Conservation (phyloP, 2,113 vertebrate genomes). For the Varanus salvator region DNA sequence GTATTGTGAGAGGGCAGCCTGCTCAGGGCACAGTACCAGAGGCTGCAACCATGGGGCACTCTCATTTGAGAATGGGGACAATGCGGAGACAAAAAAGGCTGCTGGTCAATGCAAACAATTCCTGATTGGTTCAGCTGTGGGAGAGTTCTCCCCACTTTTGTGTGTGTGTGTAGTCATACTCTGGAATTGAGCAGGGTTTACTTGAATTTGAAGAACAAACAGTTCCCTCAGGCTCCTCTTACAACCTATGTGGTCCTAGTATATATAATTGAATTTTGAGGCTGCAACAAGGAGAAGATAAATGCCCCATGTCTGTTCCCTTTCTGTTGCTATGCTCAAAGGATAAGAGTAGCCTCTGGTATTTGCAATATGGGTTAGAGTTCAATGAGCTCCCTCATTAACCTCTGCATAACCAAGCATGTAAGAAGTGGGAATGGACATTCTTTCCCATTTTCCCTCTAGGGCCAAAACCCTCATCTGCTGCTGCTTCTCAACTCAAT, state of each 20-base stretch:
- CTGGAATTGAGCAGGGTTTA: not conserved
- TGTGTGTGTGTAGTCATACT: not conserved
- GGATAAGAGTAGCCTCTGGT: not conserved
- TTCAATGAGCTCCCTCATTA: not conserved
- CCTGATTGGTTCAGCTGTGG: not conserved
- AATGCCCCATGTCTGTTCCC: not conserved
- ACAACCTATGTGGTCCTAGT: not conserved
- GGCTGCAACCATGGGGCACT: not conserved
- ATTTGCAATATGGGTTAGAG: not conserved
- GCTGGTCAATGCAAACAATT: not conserved
- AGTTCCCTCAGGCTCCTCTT: not conserved
- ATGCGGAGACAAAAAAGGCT: not conserved
- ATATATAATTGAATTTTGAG: not conserved
- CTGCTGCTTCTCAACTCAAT: not conserved
- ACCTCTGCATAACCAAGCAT: not conserved
- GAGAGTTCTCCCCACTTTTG: not conserved
- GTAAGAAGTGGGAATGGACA: not conserved
- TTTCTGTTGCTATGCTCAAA: not conserved
- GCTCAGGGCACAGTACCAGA: no score
- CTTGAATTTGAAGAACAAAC: no score
- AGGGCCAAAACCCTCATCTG: not conserved
- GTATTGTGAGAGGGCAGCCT: no score
- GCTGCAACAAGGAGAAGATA: not conserved
- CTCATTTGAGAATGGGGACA: not conserved
- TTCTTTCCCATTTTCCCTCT: not conserved